phyloP scores from a whole-genome alignment of 1,140 invertebrate genomes.

The Bombus affinis region DNA sequence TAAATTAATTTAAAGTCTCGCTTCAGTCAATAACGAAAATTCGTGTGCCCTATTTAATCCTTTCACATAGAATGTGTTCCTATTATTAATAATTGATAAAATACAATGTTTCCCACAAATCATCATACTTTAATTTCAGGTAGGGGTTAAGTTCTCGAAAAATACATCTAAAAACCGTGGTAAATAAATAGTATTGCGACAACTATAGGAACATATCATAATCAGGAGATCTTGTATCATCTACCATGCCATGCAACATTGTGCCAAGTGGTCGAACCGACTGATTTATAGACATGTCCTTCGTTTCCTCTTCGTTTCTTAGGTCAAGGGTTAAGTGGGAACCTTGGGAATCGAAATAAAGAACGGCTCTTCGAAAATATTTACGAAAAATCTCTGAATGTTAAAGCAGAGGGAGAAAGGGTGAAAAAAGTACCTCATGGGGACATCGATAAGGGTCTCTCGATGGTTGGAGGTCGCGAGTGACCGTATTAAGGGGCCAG shows the following conservation, averaged over 20 bases:
- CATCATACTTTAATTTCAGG: too few species aligned
- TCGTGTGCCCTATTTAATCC: too few species aligned
- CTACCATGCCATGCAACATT: too few species aligned
- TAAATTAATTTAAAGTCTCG: too few species aligned
- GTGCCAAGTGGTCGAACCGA: not conserved
- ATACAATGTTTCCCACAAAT: too few species aligned
- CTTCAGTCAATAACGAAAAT: too few species aligned
- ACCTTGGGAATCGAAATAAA: not conserved
- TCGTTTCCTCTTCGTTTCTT: constrained; percentile 2
- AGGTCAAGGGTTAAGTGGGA: constrained; percentile 16
- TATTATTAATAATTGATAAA: too few species aligned
- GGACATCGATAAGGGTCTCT: not conserved
- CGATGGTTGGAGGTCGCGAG: constrained; percentile 21
- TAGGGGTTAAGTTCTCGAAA: too few species aligned
- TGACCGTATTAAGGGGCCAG: constrained; percentile 61
- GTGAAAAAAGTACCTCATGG: not conserved
- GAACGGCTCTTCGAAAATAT: not conserved
- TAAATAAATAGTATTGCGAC: too few species aligned
- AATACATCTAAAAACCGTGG: too few species aligned
- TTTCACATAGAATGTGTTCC: too few species aligned
- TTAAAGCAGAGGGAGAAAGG: not conserved
- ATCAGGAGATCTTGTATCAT: not conserved
- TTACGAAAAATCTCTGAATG: not conserved
- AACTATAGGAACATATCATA: too few species aligned
- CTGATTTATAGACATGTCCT: constrained; percentile 22